These are phyloP conservation scores for Tetranychus urticae DNA, from an alignment of 1,140 invertebrate genomes.

Conservation along the genomic window DNA sequence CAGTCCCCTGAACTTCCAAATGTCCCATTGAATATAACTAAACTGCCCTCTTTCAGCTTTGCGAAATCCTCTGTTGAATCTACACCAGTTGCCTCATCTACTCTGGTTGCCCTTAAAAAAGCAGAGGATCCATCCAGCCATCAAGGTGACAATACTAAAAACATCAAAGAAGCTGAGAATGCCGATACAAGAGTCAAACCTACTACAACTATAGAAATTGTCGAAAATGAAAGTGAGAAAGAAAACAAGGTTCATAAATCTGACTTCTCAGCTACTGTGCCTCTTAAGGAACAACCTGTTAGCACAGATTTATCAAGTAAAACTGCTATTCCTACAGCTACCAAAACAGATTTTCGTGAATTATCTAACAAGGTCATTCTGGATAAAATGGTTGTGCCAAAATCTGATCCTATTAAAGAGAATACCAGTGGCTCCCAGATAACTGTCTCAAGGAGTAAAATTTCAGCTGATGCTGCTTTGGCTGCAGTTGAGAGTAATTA, in stretches of 20 bases:
- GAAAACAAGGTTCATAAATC: background rate
- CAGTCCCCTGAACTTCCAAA: background rate
- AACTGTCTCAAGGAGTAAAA: background rate
- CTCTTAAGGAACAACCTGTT: background rate
- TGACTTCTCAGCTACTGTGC: background rate
- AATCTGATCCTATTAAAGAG: too few species aligned
- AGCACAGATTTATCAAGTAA: background rate
- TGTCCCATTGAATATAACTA: background rate
- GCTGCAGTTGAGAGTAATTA: background rate
- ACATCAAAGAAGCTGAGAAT: too few species aligned
- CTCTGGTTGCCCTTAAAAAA: too few species aligned
- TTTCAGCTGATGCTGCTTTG: background rate
- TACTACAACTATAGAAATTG: background rate
- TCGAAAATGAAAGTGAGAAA: background rate
- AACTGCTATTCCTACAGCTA: background rate
- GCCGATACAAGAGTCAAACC: background rate
- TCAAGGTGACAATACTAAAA: too few species aligned
- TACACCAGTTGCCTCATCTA: background rate
- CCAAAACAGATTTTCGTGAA: too few species aligned
- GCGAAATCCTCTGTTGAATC: background rate
- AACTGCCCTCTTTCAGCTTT: background rate
- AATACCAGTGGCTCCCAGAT: too few species aligned
- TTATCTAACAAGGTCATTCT: too few species aligned
- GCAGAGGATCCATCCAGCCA: too few species aligned
- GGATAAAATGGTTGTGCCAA: too few species aligned